These are phyloP conservation scores for Yponomeuta plumbellus DNA, from an alignment of 2,888 invertebrate genomes.

Conservation along the genomic window DNA sequence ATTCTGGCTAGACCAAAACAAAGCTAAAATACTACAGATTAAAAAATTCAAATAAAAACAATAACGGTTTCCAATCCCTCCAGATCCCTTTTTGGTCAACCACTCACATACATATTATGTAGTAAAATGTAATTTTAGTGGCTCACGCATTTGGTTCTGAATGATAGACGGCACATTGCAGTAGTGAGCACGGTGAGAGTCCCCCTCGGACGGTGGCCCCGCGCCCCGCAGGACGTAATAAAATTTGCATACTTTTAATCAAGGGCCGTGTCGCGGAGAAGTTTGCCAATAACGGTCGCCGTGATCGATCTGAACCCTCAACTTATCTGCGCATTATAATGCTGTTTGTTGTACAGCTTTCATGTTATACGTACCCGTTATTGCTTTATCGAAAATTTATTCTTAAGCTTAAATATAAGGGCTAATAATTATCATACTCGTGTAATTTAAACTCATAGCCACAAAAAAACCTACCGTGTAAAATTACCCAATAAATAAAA, in stretches of 20 bases:
- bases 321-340: conserved; percentile 58
- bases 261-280: conserved; percentile 77
- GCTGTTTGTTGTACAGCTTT: conserved; percentile 37
- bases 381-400: not conserved
- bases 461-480: not conserved
- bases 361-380: not conserved
- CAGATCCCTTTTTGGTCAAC: too few relatives aligned
- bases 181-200: not conserved
- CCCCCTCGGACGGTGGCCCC: conserved; percentile 29
- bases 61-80: too few relatives aligned
- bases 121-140: not conserved
- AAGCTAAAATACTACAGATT: too few relatives aligned
- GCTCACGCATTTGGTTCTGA: conserved; percentile 15
- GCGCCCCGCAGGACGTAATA: conserved; percentile 67
- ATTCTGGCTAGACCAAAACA: too few relatives aligned
- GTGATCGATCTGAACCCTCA: conserved; percentile 66
- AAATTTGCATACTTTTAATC: conserved; percentile 79
- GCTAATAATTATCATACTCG: not conserved
- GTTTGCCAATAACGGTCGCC: conserved; percentile 74
- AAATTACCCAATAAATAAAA: conserved; percentile 8
- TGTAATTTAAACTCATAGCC: not conserved
- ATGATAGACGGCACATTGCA: conserved; percentile 28
- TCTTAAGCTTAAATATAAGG: not conserved
- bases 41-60: too few relatives aligned
- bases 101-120: too few relatives aligned